Percentiles rank a stretch among this genome's conserved stretches.
phyloP scores from a whole-genome alignment of 2,113 vertebrate species.

The Echinops telfairi region DNA sequence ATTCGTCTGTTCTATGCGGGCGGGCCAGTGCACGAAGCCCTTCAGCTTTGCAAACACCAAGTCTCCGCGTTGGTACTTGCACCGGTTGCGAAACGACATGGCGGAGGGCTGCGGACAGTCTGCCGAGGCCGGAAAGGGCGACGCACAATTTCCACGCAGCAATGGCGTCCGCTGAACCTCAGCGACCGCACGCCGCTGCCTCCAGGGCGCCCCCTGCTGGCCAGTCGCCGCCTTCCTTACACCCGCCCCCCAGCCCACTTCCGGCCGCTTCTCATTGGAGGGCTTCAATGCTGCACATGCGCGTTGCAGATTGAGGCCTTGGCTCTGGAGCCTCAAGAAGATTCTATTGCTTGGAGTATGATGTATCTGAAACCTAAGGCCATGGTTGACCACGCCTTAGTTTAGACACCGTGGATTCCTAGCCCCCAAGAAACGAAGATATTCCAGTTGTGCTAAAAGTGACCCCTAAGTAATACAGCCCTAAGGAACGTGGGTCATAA shows the following conservation, averaged over 20 bases:
- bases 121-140: background rate
- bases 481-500: background rate
- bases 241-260: background rate
- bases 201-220: background rate
- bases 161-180: background rate
- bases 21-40: constrained; percentile 77
- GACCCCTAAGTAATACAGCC: background rate
- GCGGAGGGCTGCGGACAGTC: background rate
- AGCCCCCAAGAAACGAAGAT: rapidly evolving
- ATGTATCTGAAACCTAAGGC: rapidly evolving
- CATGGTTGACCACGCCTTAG: rapidly evolving
- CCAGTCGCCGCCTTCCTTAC: background rate
- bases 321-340: background rate
- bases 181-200: background rate
- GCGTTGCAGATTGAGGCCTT: background rate
- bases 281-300: no score
- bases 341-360: rapidly evolving
- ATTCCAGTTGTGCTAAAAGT: rapidly evolving
- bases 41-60: constrained; percentile 78
- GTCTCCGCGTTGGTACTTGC: constrained; percentile 63
- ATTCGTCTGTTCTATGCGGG: constrained; percentile 91
- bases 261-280: no score
- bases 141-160: background rate
- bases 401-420: rapidly evolving
- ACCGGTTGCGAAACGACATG: constrained; percentile 39